Percentiles rank a stretch among this genome's conserved stretches.
These are phyloP conservation scores for Dryococelus australis DNA, from an alignment of 2,888 invertebrate species.

Conservation along the genomic window DNA sequence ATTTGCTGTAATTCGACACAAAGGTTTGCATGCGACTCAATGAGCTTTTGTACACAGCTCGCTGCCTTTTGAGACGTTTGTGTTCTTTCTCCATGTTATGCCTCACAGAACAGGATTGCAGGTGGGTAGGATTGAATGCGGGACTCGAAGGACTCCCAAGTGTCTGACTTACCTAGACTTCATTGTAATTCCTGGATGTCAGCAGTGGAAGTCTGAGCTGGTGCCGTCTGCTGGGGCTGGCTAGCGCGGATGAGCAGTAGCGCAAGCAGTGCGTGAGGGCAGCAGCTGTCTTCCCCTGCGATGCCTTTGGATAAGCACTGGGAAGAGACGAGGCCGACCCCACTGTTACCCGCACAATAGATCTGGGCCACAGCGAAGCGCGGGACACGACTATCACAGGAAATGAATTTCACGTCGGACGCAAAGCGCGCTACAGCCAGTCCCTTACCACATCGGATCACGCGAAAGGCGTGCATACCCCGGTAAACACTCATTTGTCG, in stretches of 20 bases:
- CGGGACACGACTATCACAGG: neutral
- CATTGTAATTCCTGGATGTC: no score
- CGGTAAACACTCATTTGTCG: neutral
- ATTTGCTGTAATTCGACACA: neutral
- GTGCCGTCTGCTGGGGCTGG: no score
- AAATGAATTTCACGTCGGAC: neutral
- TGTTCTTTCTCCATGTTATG: neutral
- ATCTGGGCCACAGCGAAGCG: no score
- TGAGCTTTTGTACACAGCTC: neutral
- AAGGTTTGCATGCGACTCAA: neutral
- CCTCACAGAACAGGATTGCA: neutral
- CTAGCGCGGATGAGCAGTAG: no score
- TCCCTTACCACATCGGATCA: neutral
- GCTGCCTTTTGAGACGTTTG: neutral
- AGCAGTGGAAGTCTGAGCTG: neutral
- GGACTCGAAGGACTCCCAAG: neutral
- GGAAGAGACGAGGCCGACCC: neutral
- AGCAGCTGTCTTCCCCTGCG: no score
- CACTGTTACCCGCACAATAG: neutral
- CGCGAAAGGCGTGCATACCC: neutral
- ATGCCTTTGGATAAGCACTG: no score
- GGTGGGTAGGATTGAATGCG: neutral
- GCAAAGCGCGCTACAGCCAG: neutral
- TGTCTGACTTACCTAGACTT: neutral
- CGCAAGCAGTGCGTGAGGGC: no score